These are phyloP conservation scores for Archivesica marissinica DNA, from an alignment of 1,140 invertebrate species.

Conservation along the genomic window DNA sequence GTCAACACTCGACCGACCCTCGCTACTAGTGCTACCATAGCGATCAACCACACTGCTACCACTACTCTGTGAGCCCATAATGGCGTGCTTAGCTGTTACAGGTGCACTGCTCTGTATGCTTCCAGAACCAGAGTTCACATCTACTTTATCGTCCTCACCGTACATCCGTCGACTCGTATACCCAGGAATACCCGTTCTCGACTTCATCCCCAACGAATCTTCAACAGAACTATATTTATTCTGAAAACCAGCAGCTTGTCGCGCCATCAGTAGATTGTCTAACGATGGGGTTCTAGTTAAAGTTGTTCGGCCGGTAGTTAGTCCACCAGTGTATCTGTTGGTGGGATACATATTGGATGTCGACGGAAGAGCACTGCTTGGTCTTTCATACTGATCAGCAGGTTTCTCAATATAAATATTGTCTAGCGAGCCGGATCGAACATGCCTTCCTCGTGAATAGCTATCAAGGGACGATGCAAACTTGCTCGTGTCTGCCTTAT, in stretches of 20 bases:
- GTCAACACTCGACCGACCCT: not conserved
- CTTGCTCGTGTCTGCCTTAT: slow-evolving; percentile 39
- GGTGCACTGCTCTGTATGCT: slow-evolving; percentile 16
- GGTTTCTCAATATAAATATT: slow-evolving; percentile 35
- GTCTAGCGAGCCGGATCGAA: slow-evolving; percentile 54
- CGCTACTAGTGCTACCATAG: not conserved
- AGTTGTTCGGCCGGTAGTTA: slow-evolving; percentile 57
- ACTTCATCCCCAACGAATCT: not conserved
- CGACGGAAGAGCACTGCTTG: slow-evolving; percentile 41
- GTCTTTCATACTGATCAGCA: slow-evolving; percentile 20
- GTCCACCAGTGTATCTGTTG: slow-evolving; percentile 25
- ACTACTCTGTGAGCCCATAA: slow-evolving; percentile 12
- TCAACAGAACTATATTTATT: slow-evolving; percentile 49
- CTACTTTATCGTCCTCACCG: slow-evolving; percentile 33
- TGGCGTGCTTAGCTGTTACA: slow-evolving; percentile 45
- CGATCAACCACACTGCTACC: not conserved
- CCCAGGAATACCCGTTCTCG: not conserved
- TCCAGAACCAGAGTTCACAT: not conserved
- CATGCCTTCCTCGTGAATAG: slow-evolving; percentile 44
- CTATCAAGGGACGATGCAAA: slow-evolving; percentile 47
- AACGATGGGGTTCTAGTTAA: slow-evolving; percentile 51
- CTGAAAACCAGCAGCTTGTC: slow-evolving; percentile 11
- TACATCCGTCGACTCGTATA: slow-evolving; percentile 4
- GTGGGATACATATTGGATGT: slow-evolving; percentile 42
- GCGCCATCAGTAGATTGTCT: slow-evolving; percentile 49